Evolutionary conservation across 2,797 vertebrate species (phyloP).

Genomic region (Pseudopleuronectes americanus): DNA sequence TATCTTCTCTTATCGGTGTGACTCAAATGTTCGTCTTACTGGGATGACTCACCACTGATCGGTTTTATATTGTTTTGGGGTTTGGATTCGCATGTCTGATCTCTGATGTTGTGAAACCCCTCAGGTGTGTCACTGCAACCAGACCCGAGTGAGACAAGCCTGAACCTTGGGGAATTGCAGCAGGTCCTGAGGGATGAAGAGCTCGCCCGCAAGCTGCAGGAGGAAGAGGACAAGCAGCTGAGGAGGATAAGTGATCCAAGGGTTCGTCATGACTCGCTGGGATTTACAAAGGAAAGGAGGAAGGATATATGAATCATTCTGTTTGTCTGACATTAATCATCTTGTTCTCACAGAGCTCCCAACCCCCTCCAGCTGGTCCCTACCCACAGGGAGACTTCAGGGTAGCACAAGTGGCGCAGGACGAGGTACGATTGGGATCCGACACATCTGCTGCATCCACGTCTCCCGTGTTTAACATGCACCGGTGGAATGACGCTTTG

Average conservation of each 20-base stretch:
- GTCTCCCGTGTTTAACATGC: not conserved
- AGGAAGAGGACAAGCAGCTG: conserved; percentile 72
- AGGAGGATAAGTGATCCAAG: conserved; percentile 47
- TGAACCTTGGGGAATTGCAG: conserved; percentile 77
- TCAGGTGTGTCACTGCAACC: conserved; percentile 48
- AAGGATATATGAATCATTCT: not conserved
- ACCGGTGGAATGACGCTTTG: not conserved
- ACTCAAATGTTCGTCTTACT: conserved; percentile 21
- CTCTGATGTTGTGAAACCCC: conserved; percentile 1
- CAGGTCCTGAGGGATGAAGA: conserved; percentile 84
- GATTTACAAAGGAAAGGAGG: not conserved
- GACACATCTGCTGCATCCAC: not conserved
- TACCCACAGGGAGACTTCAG: conserved; percentile 79
- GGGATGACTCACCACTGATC: conserved; percentile 21
- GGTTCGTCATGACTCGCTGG: not conserved
- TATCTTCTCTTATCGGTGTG: conserved; percentile 36
- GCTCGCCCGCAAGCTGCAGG: conserved; percentile 82
- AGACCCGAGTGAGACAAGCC: conserved; percentile 40
- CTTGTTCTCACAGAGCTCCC: conserved; percentile 58
- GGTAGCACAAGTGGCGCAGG: conserved; percentile 85
- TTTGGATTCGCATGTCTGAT: not conserved
- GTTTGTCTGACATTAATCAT: not conserved
- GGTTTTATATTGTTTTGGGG: not conserved
- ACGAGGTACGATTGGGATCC: conserved; percentile 74
- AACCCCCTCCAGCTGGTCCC: conserved; percentile 19